Conservation (phyloP, 1,140 invertebrate species). For the Magallana gigas region DNA sequence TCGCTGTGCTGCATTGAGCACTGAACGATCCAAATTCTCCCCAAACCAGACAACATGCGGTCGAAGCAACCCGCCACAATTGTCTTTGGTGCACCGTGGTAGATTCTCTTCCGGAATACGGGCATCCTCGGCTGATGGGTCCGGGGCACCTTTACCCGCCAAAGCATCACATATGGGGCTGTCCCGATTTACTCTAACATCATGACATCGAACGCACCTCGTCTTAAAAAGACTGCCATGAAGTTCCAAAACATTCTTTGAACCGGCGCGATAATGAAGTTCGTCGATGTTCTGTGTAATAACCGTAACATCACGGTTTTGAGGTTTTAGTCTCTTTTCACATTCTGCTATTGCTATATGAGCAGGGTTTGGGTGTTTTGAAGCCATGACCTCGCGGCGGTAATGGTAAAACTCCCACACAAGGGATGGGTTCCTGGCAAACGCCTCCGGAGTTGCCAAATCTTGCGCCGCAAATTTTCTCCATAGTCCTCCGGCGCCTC, state of each 20-base stretch:
- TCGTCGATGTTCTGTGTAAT: conserved; percentile 80
- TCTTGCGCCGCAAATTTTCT: conserved; percentile 84
- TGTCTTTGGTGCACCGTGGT: conserved; percentile 84
- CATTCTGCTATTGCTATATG: conserved; percentile 89
- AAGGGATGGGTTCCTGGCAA: conserved; percentile 84
- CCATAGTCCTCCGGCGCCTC: conserved; percentile 89
- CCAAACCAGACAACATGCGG: conserved; percentile 96
- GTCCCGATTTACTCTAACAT: conserved; percentile 85
- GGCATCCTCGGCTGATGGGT: conserved; percentile 79
- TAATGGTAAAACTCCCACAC: conserved; percentile 92
- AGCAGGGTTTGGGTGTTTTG: conserved; percentile 87
- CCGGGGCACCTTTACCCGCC: conserved; percentile 83
- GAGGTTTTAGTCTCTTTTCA: conserved; percentile 83
- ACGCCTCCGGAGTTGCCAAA: conserved; percentile 85
- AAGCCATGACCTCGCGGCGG: conserved; percentile 84
- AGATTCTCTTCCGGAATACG: conserved; percentile 85
- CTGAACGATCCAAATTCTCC: conserved; percentile 86
- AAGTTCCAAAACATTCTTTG: conserved; percentile 77
- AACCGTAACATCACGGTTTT: conserved; percentile 81
- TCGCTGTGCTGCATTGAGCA: conserved; percentile 84
- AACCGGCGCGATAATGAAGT: conserved; percentile 76
- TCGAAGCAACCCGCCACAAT: conserved; percentile 87
- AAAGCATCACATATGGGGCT: conserved; percentile 91
- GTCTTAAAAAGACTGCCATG: conserved; percentile 88
- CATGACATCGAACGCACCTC: conserved; percentile 88